Evolutionary conservation across 92 coral and sea anemone species (phyloP).

Genomic region (Diadumene lineata): DNA sequence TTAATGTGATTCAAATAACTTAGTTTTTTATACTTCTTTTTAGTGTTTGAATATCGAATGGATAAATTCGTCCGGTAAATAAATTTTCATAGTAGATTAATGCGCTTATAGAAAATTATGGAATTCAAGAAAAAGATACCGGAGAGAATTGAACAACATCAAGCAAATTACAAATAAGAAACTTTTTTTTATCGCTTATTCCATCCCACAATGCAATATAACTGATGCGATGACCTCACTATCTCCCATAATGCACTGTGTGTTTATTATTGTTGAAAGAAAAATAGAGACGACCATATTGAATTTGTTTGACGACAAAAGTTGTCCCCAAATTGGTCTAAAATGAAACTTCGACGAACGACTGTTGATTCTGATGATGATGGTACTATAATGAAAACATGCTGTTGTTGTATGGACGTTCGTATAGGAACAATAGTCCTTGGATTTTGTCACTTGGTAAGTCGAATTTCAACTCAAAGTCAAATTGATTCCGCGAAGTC

Average conservation of each 20-base stretch:
- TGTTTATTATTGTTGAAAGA: slow-evolving; percentile 30
- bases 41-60: too few relatives aligned
- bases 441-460: slow-evolving; percentile 93
- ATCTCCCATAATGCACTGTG: slow-evolving; percentile 59
- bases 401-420: slow-evolving; percentile 97
- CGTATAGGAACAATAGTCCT: slow-evolving; percentile 95
- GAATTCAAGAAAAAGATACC: neutral
- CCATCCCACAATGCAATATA: slow-evolving; percentile 32
- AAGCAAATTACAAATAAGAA: too few relatives aligned
- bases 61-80: too few relatives aligned
- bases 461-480: slow-evolving; percentile 18
- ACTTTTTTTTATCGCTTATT: neutral
- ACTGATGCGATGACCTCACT: slow-evolving; percentile 63
- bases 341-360: slow-evolving; percentile 77
- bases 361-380: slow-evolving; percentile 60
- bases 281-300: slow-evolving; percentile 27
- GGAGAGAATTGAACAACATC: neutral
- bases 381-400: slow-evolving; percentile 82
- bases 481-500: neutral
- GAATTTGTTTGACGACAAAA: neutral
- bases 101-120: too few relatives aligned
- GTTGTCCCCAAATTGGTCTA: neutral
- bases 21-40: too few relatives aligned
- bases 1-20: too few relatives aligned
- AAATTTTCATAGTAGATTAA: too few relatives aligned